Evolutionary conservation across 2,888 invertebrate genomes (phyloP), one percentile per base, ranked within the genome.

Genomic region (Auanema freiburgensis): DNA sequence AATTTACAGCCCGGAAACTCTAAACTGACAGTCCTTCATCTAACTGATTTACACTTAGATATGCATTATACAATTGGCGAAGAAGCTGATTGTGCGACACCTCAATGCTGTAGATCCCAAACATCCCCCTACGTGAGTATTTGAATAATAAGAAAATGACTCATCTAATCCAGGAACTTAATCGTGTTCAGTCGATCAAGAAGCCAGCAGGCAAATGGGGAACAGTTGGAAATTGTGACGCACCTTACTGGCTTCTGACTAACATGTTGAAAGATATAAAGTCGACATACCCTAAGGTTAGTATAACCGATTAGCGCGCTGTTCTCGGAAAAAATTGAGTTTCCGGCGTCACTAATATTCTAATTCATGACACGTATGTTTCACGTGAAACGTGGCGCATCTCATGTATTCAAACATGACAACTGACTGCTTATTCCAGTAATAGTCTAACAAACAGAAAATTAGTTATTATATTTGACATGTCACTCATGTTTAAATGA

Each of bases 31-130:
- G 76, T 77, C 2, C 68, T 79, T 5, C 79, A 79, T 33, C 65
- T 79, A 8, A 72, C 79, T 8, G 79, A 79, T 68, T 60, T 79
- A 12, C 79, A 79, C 59, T 60, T 79, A 24, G 79, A 79, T 56
- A 72, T 71, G 62, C 63, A 70, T 42, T 78, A 79, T 42, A 63
- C 61, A 2, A 33, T 51, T 0, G 71, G 71, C 33, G 41, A 61
- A 23, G 72, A 94, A 84, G 94, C 94, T 0, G 91, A 92, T 70
- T 97, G 96, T 84, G 90, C 91, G 67, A 92, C 96, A 84, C 96
- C 96, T 0, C 87, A 96, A 2, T 97, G 96, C 84, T 97, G 97
- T 84, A 80, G 86, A n/a, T 69, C 72, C 11, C 65, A 59, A 33
- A 66, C 69, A 25, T 58, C 67, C 40, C 57, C 59, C 1, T 49